phyloP scores from a whole-genome alignment of 2,113 vertebrate species.

The Cebus imitator region DNA sequence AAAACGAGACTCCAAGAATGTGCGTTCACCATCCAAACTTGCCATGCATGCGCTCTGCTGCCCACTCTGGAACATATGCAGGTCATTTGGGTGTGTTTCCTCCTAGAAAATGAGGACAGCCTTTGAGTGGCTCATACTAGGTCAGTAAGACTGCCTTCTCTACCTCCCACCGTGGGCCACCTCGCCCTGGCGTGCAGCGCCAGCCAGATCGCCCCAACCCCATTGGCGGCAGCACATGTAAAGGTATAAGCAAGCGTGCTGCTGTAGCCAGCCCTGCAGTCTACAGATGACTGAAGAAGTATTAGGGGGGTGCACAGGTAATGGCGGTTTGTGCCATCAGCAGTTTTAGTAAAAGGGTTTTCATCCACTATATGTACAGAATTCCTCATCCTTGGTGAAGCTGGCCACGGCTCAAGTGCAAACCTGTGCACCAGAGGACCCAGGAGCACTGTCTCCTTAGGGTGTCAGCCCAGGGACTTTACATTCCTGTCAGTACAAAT shows the following conservation, averaged over 20 bases:
- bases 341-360: not conserved
- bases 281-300: not conserved
- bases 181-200: not conserved
- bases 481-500: not conserved
- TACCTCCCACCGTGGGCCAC: fast-evolving
- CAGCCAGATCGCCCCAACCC: not conserved
- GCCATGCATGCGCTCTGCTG: not conserved
- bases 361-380: not conserved
- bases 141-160: not conserved
- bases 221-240: not conserved
- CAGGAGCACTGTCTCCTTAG: not conserved
- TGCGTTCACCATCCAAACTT: not conserved
- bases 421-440: not conserved
- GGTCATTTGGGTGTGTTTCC: not conserved
- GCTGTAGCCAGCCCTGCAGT: not conserved
- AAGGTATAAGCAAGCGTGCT: not conserved
- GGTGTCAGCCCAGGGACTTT: not conserved
- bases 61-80: not conserved
- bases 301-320: no score
- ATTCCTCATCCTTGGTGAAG: not conserved
- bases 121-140: not conserved
- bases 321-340: no score
- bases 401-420: not conserved
- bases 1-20: not conserved
- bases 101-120: not conserved